These are phyloP conservation scores for Phoenicopterus ruber DNA, from an alignment of 2,113 vertebrate species.

Conservation along the genomic window DNA sequence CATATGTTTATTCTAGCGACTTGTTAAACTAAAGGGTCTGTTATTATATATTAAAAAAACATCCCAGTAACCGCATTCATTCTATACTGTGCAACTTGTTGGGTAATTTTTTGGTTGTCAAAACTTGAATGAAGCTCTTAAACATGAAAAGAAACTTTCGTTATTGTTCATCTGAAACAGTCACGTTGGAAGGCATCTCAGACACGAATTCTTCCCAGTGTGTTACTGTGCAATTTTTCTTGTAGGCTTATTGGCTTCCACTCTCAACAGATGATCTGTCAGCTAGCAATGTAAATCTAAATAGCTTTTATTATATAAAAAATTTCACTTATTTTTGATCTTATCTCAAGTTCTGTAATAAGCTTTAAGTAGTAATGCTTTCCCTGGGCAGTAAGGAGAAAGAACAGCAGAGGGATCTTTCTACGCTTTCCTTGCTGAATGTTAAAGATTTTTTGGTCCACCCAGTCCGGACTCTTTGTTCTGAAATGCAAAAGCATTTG, in stretches of 20 bases:
- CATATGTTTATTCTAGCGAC: slow-evolving; percentile 9
- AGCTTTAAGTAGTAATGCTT: background rate
- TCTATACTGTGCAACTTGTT: background rate
- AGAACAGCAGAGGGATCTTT: background rate
- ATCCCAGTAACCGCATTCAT: background rate
- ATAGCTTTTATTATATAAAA: background rate
- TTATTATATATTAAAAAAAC: background rate
- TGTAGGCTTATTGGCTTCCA: background rate
- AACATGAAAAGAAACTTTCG: background rate
- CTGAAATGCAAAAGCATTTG: background rate
- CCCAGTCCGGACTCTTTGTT: background rate
- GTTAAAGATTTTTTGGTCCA: background rate
- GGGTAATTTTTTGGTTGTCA: background rate
- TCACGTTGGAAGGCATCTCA: background rate
- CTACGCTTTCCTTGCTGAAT: background rate
- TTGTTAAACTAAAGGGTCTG: background rate
- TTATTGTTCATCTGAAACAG: background rate
- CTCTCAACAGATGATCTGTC: background rate
- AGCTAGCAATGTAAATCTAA: background rate
- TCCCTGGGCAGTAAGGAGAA: background rate
- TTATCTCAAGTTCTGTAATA: background rate
- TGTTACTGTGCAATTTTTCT: background rate
- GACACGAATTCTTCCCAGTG: background rate
- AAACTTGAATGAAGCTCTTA: background rate
- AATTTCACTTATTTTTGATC: background rate